Conservation (phyloP, 2,113 vertebrate species). For the Ellobius talpinus region DNA sequence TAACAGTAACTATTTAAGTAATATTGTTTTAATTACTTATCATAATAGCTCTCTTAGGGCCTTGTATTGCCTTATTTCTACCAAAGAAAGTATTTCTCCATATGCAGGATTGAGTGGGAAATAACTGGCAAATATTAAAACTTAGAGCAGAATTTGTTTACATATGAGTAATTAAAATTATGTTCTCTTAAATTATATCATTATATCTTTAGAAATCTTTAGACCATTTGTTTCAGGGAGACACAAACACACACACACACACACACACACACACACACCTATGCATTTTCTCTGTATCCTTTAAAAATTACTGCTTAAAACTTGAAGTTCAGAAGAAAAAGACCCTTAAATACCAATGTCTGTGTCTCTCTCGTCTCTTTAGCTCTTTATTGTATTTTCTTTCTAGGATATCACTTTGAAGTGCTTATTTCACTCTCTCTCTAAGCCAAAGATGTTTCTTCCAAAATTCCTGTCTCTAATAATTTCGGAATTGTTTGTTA, state of each 20-base stretch:
- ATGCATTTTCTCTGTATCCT: neutral
- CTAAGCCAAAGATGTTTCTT: slow-evolving; percentile 57
- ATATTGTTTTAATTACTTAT: slow-evolving; percentile 22
- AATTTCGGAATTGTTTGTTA: neutral
- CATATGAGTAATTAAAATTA: neutral
- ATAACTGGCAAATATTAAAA: slow-evolving; percentile 9
- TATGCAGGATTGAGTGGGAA: neutral
- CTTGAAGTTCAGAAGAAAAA: neutral
- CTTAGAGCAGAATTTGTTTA: neutral
- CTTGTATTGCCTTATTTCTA: neutral
- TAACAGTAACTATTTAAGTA: neutral
- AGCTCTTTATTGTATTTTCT: neutral
- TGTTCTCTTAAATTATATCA: neutral
- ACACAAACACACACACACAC: neutral
- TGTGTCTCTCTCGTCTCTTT: neutral
- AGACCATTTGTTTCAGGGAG: neutral
- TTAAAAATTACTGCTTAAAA: slow-evolving; percentile 30
- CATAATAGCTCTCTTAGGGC: neutral
- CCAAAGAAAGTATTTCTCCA: neutral
- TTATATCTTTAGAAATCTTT: neutral
- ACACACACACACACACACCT: neutral
- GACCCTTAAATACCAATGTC: neutral
- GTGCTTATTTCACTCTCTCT: slow-evolving; percentile 8
- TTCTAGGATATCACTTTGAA: neutral
- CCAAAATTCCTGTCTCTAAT: slow-evolving; percentile 16